Percentiles rank a stretch among this genome's conserved stretches.
phyloP scores from a whole-genome alignment of 2,113 vertebrate species.

The Romanogobio albipinnatus region DNA sequence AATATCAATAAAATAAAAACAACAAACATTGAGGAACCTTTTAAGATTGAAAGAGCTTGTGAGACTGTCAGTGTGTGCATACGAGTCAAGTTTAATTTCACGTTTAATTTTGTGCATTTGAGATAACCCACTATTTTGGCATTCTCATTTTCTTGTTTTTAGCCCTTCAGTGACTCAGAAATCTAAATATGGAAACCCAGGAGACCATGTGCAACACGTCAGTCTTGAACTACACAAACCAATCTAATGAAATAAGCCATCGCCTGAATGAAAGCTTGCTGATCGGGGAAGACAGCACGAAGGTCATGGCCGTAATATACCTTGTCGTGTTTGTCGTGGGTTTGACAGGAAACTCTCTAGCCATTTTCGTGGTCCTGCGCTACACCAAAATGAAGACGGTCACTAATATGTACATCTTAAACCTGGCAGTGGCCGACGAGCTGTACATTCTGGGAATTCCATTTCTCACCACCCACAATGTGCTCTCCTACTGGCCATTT shows the following conservation, averaged over 20 bases:
- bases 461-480: constrained; percentile 86
- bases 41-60: not conserved
- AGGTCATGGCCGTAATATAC: constrained; percentile 81
- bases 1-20: not conserved
- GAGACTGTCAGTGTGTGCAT: not conserved
- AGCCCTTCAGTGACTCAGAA: not conserved
- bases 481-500: constrained; percentile 89
- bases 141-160: not conserved
- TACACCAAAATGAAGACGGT: constrained; percentile 91
- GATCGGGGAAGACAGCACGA: constrained; percentile 62
- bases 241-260: not conserved
- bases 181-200: constrained; percentile 61
- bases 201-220: constrained; percentile 45
- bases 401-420: constrained; percentile 95
- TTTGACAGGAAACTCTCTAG: constrained; percentile 85
- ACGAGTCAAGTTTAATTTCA: not conserved
- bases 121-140: not conserved
- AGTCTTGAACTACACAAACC: not conserved
- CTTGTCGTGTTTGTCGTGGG: constrained; percentile 83
- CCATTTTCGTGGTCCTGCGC: constrained; percentile 87
- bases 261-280: not conserved
- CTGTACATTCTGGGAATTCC: constrained; percentile 90
- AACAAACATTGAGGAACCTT: not conserved
- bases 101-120: not conserved
- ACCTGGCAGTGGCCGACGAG: constrained; percentile 88